A percentile compares a stretch with the other conserved stretches of the same genome.
Evolutionary conservation across 2,113 vertebrate genomes (phyloP).

Genomic region (Sebastes schlegelii): DNA sequence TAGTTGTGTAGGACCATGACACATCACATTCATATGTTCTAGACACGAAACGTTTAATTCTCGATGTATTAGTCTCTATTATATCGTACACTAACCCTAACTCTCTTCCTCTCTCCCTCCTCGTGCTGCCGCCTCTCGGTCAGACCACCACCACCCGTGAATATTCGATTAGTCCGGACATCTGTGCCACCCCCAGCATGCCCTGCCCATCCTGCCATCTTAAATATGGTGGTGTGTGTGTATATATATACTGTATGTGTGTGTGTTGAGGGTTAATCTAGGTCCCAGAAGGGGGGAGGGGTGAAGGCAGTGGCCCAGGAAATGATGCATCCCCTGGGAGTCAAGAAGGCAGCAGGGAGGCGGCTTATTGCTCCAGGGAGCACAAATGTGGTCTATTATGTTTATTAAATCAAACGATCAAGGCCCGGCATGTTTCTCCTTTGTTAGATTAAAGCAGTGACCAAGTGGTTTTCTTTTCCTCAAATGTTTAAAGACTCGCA

Average conservation of each 20-base stretch:
- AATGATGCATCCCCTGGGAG: conserved; percentile 74
- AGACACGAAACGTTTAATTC: not conserved
- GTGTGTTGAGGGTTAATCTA: conserved; percentile 57
- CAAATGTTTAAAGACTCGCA: conserved; percentile 28
- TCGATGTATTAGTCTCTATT: not conserved
- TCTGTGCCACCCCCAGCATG: conserved; percentile 71
- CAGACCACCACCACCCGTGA: conserved; percentile 61
- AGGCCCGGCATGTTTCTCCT: conserved; percentile 45
- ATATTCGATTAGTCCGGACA: conserved; percentile 74
- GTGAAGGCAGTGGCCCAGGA: conserved; percentile 72
- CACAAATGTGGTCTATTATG: conserved; percentile 71
- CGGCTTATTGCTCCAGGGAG: conserved; percentile 67
- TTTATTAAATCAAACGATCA: conserved; percentile 67
- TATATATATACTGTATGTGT: conserved; percentile 12
- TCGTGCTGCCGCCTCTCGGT: conserved; percentile 49
- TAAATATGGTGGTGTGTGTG: conserved; percentile 8
- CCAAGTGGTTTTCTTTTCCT: conserved; percentile 31
- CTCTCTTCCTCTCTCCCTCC: not conserved
- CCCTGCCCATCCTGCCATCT: conserved; percentile 57
- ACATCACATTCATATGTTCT: not conserved
- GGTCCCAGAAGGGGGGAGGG: conserved; percentile 55
- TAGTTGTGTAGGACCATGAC: not conserved
- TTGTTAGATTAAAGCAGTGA: conserved; percentile 45
- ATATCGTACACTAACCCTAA: not conserved
- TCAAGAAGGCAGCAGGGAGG: conserved; percentile 66